Evolutionary conservation across 2,888 invertebrate genomes (phyloP).

Genomic region (Callyntrura guangdongensis): DNA sequence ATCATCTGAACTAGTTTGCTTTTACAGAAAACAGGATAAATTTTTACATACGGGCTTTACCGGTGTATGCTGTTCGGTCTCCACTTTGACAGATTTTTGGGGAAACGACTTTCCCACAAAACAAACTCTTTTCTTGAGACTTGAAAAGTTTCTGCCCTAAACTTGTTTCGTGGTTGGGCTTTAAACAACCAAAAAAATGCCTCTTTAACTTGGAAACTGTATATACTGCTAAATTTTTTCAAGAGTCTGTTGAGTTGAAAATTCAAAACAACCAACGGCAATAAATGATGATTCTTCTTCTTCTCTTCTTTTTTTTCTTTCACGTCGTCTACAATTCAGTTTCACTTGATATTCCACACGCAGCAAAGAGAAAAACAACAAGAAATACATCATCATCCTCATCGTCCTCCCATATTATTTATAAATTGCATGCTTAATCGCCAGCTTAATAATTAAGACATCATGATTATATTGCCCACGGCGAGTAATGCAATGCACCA

Average conservation of each 20-base stretch:
- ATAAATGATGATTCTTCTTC: slow-evolving; percentile 1
- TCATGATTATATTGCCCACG: slow-evolving; percentile 60
- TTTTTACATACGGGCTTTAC: slow-evolving; percentile 75
- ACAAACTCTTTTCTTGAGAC: background rate
- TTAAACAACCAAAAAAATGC: background rate
- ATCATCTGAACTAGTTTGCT: slow-evolving; percentile 13
- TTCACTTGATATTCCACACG: slow-evolving; percentile 71
- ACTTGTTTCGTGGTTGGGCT: too few species aligned
- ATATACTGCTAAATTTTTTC: background rate
- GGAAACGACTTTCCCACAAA: background rate
- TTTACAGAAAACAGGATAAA: slow-evolving; percentile 23
- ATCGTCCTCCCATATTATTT: slow-evolving; percentile 47
- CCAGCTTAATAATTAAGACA: slow-evolving; percentile 77
- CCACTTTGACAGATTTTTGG: slow-evolving; percentile 72
- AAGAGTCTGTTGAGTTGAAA: background rate
- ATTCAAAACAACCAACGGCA: slow-evolving; percentile 6
- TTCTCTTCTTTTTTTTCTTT: slow-evolving; percentile 32
- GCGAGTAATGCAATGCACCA: slow-evolving; percentile 55
- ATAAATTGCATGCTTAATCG: slow-evolving; percentile 73
- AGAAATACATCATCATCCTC: slow-evolving; percentile 56
- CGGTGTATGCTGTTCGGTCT: slow-evolving; percentile 78
- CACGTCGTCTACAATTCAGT: slow-evolving; percentile 53
- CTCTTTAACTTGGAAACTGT: background rate
- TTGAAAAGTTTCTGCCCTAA: too few species aligned
- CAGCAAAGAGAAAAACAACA: slow-evolving; percentile 59